These are phyloP conservation scores for Enchytraeus crypticus DNA, from an alignment of 2,888 invertebrate species.

Conservation along the genomic window DNA sequence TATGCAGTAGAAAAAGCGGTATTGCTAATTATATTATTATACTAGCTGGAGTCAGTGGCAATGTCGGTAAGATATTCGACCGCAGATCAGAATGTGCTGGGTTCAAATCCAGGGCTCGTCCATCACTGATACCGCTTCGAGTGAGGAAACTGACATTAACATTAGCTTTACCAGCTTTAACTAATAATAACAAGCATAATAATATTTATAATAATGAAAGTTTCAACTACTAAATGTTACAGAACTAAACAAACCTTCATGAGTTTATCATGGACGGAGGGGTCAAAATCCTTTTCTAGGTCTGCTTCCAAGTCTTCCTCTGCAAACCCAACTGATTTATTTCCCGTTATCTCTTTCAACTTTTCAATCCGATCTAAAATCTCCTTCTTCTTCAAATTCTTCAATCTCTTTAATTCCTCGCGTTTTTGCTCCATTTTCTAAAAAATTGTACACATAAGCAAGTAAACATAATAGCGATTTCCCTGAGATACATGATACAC, in stretches of 20 bases:
- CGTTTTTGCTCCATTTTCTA: slow-evolving; percentile 62
- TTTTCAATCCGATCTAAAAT: slow-evolving; percentile 78
- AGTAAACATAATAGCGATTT: background rate
- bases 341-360: slow-evolving; percentile 76
- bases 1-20: too few species aligned
- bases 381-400: slow-evolving; percentile 77
- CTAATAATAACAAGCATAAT: too few species aligned
- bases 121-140: too few species aligned
- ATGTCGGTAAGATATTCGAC: too few species aligned
- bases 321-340: slow-evolving; percentile 55
- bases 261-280: slow-evolving; percentile 71
- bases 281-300: slow-evolving; percentile 70
- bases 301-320: slow-evolving; percentile 66
- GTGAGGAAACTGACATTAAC: too few species aligned
- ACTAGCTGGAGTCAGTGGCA: too few species aligned
- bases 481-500: background rate
- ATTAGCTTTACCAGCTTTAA: too few species aligned
- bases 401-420: slow-evolving; percentile 77
- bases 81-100: too few species aligned
- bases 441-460: background rate
- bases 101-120: too few species aligned
- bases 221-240: too few species aligned
- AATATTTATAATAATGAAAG: too few species aligned
- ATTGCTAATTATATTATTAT: too few species aligned
- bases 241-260: slow-evolving; percentile 66